Evolutionary conservation across 2,113 vertebrate genomes (phyloP).

Genomic region (Dipodomys ordii): DNA sequence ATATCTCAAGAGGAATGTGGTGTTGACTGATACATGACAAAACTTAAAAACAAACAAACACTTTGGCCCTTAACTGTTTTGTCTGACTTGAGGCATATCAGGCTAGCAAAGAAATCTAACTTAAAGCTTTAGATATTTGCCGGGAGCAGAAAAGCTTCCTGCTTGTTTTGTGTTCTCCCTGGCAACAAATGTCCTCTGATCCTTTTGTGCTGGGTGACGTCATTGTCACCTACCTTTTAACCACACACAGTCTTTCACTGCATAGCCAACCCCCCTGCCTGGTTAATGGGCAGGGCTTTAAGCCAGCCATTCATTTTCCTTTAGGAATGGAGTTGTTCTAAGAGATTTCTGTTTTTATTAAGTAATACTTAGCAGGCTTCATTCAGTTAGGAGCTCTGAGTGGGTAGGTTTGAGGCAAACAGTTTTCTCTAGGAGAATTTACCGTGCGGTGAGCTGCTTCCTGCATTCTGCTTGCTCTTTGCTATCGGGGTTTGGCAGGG

Average conservation of each 20-base stretch:
- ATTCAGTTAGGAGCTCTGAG: neutral
- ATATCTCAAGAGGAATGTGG: neutral
- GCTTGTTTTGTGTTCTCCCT: neutral
- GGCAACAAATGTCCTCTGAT: neutral
- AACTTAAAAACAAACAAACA: neutral
- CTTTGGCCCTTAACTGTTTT: slow-evolving; percentile 19
- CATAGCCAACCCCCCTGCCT: neutral
- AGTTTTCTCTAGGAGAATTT: neutral
- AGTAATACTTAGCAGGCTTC: neutral
- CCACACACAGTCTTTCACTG: neutral
- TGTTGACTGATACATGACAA: slow-evolving; percentile 2
- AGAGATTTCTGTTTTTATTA: neutral
- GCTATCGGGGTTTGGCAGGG: neutral
- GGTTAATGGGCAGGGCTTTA: neutral
- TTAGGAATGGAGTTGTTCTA: neutral
- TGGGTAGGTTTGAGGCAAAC: neutral
- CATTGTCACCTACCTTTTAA: neutral
- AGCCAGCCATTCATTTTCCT: neutral
- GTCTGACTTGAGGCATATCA: neutral
- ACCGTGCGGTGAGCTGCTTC: neutral
- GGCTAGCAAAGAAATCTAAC: neutral
- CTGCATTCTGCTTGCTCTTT: neutral
- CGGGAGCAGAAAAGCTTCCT: neutral
- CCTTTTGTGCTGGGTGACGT: neutral
- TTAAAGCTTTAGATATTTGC: neutral